These are phyloP conservation scores for Anguilla megastoma DNA, from an alignment of 2,797 vertebrate species.

Conservation along the genomic window DNA sequence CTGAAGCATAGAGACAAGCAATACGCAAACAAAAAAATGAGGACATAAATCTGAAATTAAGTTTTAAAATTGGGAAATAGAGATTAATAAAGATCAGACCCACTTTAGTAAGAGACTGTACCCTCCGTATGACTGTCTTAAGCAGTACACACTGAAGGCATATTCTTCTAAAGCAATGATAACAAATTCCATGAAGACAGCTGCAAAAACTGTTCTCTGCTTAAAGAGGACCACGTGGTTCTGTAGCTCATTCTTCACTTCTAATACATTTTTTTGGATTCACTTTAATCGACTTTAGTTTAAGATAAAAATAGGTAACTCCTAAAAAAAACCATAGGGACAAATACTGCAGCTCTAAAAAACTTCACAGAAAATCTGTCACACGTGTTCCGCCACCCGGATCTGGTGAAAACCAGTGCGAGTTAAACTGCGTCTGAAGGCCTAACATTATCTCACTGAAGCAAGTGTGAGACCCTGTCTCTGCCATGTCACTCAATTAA, in stretches of 20 bases:
- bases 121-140: neutral
- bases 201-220: neutral
- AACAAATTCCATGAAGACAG: neutral
- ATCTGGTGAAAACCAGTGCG: no score
- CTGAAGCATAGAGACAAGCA: constrained; percentile 37
- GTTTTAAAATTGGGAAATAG: constrained; percentile 10
- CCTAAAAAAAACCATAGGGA: no score
- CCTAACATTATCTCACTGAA: no score
- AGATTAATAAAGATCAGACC: neutral
- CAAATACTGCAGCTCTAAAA: no score
- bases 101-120: neutral
- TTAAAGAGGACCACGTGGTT: neutral
- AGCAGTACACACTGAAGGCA: neutral
- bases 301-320: no score
- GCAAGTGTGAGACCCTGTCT: no score
- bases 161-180: neutral
- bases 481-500: no score
- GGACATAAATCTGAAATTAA: neutral
- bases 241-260: neutral
- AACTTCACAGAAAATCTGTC: no score
- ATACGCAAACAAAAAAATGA: constrained; percentile 19
- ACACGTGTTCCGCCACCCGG: no score
- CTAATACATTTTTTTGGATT: neutral
- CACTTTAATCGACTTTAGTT: neutral
- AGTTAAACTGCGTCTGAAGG: no score